Conservation (phyloP, 2,888 invertebrate genomes). For the Epirrita christyi region DNA sequence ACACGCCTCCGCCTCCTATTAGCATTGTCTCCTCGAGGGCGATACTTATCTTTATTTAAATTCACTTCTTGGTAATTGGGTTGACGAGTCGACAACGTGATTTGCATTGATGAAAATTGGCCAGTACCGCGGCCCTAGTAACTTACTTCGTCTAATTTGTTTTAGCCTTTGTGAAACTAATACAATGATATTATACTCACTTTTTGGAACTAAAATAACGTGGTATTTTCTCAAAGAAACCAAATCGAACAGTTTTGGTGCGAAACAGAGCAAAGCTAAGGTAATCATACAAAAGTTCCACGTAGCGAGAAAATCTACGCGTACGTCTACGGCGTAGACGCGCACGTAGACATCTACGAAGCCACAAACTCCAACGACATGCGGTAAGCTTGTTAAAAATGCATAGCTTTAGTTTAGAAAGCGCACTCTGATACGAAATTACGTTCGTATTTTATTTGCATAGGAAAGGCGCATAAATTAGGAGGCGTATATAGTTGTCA, state of each 20-base stretch:
- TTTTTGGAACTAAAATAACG: constrained; percentile 5
- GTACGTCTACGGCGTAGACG: constrained; percentile 34
- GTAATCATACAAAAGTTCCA: constrained; percentile 20
- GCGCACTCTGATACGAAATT: constrained; percentile 36
- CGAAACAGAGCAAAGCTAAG: constrained; percentile 5
- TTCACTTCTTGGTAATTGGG: constrained; percentile 85
- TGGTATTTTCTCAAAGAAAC: not conserved
- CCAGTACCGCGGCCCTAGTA: constrained; percentile 66
- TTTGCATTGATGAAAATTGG: constrained; percentile 85
- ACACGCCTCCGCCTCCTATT: constrained; percentile 82
- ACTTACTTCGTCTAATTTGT: constrained; percentile 75
- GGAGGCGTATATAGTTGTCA: constrained; percentile 49
- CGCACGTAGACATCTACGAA: constrained; percentile 31
- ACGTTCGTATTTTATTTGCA: constrained; percentile 39
- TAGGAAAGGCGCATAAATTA: constrained; percentile 45
- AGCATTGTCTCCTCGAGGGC: constrained; percentile 84
- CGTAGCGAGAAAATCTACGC: constrained; percentile 18
- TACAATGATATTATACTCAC: not conserved
- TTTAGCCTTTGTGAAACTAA: constrained; percentile 68
- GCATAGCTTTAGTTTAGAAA: constrained; percentile 41
- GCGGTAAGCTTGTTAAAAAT: constrained; percentile 40
- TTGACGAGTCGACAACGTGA: constrained; percentile 85
- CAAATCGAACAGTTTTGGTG: not conserved
- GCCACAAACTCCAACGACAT: constrained; percentile 34
- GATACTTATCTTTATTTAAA: constrained; percentile 86